phyloP scores from a whole-genome alignment of 2,888 invertebrate species.

The Erpobdella octoculata region DNA sequence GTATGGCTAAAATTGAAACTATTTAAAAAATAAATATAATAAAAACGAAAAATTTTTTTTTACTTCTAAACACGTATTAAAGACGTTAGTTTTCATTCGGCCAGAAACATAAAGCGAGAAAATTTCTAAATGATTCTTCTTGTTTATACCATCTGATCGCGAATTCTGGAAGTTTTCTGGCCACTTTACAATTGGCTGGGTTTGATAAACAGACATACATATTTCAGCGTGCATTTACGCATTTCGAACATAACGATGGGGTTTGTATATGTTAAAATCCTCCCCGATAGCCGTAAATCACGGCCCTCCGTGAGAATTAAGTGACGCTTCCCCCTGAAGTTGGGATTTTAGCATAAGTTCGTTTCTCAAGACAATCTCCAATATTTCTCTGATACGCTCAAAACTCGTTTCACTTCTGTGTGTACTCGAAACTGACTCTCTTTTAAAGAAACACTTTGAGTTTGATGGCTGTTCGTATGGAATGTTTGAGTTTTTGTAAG shows the following conservation, averaged over 20 bases:
- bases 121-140: not conserved
- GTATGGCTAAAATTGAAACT: too few species aligned
- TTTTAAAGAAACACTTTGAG: too few species aligned
- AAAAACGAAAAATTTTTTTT: too few species aligned
- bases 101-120: not conserved
- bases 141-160: not conserved
- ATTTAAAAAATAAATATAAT: too few species aligned
- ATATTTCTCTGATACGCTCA: too few species aligned
- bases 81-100: not conserved
- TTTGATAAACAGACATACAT: conserved; percentile 4
- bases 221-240: conserved; percentile 3
- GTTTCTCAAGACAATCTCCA: not conserved
- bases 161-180: not conserved
- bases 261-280: conserved; percentile 22
- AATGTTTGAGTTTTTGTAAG: too few species aligned
- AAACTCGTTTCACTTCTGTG: too few species aligned
- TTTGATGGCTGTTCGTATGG: not conserved
- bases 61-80: too few species aligned
- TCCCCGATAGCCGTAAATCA: not conserved
- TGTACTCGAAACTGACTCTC: too few species aligned
- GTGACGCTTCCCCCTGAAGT: not conserved
- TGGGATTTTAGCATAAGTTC: not conserved
- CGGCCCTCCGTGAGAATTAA: not conserved
- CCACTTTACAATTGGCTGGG: not conserved
- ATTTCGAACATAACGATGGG: not conserved